Percentiles rank a stretch among this genome's conserved stretches.
These are phyloP conservation scores for Salvelinus sp. DNA, from an alignment of 2,113 vertebrate species.

Conservation along the genomic window DNA sequence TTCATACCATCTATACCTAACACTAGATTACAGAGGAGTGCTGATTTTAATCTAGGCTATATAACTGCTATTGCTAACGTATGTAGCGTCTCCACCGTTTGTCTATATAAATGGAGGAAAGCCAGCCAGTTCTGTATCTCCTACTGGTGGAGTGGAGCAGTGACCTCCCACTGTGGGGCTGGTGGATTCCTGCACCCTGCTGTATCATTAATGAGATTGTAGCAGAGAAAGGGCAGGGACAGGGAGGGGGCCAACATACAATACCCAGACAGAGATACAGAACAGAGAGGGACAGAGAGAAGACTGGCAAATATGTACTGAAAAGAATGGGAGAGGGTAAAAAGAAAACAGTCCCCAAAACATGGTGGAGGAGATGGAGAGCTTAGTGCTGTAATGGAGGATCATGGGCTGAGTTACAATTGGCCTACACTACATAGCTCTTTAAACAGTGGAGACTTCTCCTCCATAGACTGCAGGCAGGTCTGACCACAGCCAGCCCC, in stretches of 20 bases:
- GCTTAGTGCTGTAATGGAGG: neutral
- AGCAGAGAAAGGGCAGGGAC: neutral
- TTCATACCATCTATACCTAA: neutral
- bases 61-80: too few relatives aligned
- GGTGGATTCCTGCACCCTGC: conserved; percentile 26
- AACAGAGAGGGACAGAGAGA: neutral
- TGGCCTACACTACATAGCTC: neutral
- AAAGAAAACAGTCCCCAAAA: neutral
- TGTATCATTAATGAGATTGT: conserved; percentile 39
- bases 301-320: neutral
- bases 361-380: neutral
- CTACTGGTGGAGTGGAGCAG: neutral
- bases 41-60: neutral
- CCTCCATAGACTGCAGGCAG: neutral
- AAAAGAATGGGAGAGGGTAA: neutral
- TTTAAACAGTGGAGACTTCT: neutral
- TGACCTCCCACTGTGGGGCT: conserved; percentile 18
- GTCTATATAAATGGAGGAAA: neutral
- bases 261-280: neutral
- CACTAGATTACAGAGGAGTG: neutral
- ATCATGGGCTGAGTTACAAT: neutral
- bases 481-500: neutral
- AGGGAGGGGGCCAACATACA: neutral
- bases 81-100: neutral
- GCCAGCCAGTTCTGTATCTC: neutral